Evolutionary conservation across 2,888 invertebrate genomes (phyloP), one percentile per base, ranked within the genome.

Genomic region (Conchocele bisecta): DNA sequence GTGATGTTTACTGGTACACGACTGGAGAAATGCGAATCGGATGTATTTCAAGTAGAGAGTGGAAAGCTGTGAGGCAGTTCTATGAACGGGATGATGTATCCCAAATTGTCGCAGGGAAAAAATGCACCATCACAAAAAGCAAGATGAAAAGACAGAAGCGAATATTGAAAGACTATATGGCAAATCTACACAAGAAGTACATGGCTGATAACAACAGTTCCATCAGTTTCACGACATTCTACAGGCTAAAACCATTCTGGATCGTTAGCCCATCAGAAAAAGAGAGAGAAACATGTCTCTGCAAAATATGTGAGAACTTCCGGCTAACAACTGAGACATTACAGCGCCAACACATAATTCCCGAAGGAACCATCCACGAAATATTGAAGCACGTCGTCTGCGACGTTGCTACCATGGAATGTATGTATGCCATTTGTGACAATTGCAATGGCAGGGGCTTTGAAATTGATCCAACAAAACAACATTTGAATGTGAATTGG

Each of bases 251-350:
- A 22, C 77, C 74, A 6, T 70, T 77, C 35, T 74, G 70, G 66
- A 60, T 70, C 2, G 29, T 24, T 44, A 37, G 7, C 41, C 56
- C 68, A 11, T 50, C 58, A 42, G 54, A 66, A 11, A 50, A 41
- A 13, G 74, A 77, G 22, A 57, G 63, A 29, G 37, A 77, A 13
- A 77, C 74, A 29, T 71, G 77, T 35, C 50, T 74, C 7, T 77
- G 74, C 37, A 77, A 71, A 58, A 60, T 56, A 26, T 69, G 69
- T 51, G 70, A 71, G 33, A 77, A 75, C 31, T 17, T 50, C 1
- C 41, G 64, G 31, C 59, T 63, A 35, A 63, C 65, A 51, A 65
- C 65, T 15, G 56, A 64, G 22, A 37, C 33, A 20, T 37, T 75
- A 20, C 31, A 44, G 3, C 37, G 35, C 29, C 42, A 41, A n/a